Base-by-base conservation (phyloP, 2,888 invertebrate genomes). In the Malthinus seriepunctatus region DNA sequence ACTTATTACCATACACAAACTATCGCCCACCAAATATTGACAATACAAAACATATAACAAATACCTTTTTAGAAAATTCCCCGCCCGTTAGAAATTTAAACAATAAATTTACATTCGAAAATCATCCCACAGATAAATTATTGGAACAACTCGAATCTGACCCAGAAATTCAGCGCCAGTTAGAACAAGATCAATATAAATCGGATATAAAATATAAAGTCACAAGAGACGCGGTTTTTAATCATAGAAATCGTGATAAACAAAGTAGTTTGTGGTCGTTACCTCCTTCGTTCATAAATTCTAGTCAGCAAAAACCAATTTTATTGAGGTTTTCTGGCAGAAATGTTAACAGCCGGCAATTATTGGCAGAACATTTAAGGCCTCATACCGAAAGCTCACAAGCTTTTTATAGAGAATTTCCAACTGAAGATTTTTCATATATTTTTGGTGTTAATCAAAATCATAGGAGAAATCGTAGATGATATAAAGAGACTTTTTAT, bases 301-400 rank as follows among this genome's bases (percentile, higher is more conserved):
- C 66, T 46, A 66, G 63, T 60, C 69, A 68, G 8, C 70, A 73
- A 44, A 73, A 71, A 63, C 74, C 77, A 9, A 62, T 76, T 49
- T 74, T 76, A 32, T 64, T 76, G 62, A 69, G 74, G 62, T 75
- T 77, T 64, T 70, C 73, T 8, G 68, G 70, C 45, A 73, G 72
- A 53, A 68, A 71, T 48, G 63, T 66, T 12, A 56, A 54, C 9
- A 34, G 60, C 12, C 45, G 56, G 8, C 54, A 56, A 12, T 33
- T 57, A 32, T 44, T 50, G 33, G 57, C 55, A 34, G 50, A 58
- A 31, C 60, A 60, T 11, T 56, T 62, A 10, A 52, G 52, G 14
- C 63, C 60, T 15, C 57, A 56, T 8, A 46, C 58, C 31, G 49
- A 64, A 53, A 63, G 58, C 42, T 56, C 56, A 12, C 49, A 51